These are phyloP conservation scores for Aegotheles bennettii DNA, from an alignment of 2,113 vertebrate species.

Conservation along the genomic window DNA sequence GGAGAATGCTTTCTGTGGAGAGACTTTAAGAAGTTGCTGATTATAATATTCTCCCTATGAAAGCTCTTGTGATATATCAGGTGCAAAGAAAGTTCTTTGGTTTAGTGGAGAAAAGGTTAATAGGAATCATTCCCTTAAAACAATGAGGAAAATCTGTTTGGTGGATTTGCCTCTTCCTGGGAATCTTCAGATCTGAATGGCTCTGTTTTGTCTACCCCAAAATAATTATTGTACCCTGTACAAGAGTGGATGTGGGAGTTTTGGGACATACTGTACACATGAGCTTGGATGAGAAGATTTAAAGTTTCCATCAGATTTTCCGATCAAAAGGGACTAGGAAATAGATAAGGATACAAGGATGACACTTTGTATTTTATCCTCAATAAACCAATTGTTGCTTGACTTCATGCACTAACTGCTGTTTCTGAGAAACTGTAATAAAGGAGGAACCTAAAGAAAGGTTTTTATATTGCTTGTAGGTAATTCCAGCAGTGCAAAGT, in stretches of 20 bases:
- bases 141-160: neutral
- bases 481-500: neutral
- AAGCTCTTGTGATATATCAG: neutral
- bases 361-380: neutral
- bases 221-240: neutral
- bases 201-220: neutral
- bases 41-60: neutral
- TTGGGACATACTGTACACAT: fast-evolving
- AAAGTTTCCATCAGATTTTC: neutral
- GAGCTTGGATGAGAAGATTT: neutral
- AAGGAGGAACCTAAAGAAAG: neutral
- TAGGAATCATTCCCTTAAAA: neutral
- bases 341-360: fast-evolving
- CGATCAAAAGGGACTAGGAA: neutral
- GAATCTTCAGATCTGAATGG: neutral
- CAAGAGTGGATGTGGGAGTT: neutral
- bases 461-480: neutral
- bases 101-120: neutral
- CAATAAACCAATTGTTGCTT: neutral
- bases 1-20: neutral
- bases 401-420: fast-evolving
- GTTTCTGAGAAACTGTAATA: neutral
- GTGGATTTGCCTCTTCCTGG: neutral
- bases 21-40: neutral
- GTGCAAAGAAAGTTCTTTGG: neutral